These are phyloP conservation scores for Phaonia tiefii DNA, from an alignment of 2,888 invertebrate species.

Conservation along the genomic window DNA sequence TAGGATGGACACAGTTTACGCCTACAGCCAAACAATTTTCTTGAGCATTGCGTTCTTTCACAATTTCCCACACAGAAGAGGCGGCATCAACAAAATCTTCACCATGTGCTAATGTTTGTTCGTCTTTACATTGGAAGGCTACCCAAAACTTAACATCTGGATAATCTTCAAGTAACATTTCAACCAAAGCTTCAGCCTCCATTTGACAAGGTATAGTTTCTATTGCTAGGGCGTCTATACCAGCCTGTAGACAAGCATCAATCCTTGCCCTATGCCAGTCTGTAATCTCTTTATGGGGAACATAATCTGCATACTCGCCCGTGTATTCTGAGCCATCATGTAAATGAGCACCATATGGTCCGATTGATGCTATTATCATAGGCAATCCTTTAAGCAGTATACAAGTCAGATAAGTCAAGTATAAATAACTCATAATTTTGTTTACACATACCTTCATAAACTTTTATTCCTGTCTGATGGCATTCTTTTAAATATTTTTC, in stretches of 20 bases:
- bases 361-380: conserved; percentile 92
- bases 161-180: conserved; percentile 87
- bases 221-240: conserved; percentile 91
- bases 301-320: conserved; percentile 88
- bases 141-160: conserved; percentile 92
- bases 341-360: conserved; percentile 94
- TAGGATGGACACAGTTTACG: conserved; percentile 91
- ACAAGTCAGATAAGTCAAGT: too few relatives aligned
- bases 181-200: conserved; percentile 92
- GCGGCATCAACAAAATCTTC: conserved; percentile 89
- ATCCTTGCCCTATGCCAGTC: conserved; percentile 94
- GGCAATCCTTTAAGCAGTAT: conserved; percentile 79
- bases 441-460: conserved; percentile 70
- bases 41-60: conserved; percentile 83
- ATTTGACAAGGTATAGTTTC: conserved; percentile 95
- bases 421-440: neutral
- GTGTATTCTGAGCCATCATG: conserved; percentile 96
- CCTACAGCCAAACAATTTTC: conserved; percentile 91
- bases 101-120: conserved; percentile 86
- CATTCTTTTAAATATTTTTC: conserved; percentile 83
- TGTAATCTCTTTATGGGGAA: conserved; percentile 85
- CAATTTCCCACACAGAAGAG: conserved; percentile 84
- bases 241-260: conserved; percentile 88
- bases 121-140: conserved; percentile 91
- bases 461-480: conserved; percentile 74